Evolutionary conservation across 2,797 vertebrate genomes (phyloP), one percentile per base, ranked within the genome.

Genomic region (Heliangelus exortis): DNA sequence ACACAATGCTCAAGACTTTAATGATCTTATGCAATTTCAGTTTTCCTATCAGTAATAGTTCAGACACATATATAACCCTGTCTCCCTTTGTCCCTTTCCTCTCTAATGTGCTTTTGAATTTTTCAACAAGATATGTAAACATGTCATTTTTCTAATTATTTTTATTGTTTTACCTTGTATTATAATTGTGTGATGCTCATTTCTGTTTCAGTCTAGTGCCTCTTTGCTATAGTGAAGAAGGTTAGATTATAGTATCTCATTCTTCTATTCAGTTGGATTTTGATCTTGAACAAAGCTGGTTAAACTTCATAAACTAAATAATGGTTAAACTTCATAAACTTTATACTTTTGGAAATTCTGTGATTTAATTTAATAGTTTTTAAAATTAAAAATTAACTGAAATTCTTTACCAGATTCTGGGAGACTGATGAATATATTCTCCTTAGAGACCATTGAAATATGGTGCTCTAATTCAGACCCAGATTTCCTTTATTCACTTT

Each of bases 21-120:
- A 90, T 77, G 84, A 66, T 88, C 59, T 75, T 83, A 76, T 28
- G 12, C 59, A 90, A 61, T 91, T 89, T 93, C n/a, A 88, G 80
- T 84, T 96, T 91, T 90, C 21, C 33, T 71, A 39, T 91, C 73
- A 73, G 6, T 74, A 89, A 50, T 55, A 50, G 4, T 55, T 77
- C 47, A 87, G 53, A 47, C 39, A 89, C 16, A 62, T 36, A 29
- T 23, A 63, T 57, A 57, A 72, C 59, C 29, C n/a, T 8, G 15
- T 66, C 16, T 77, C 3, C 15, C 22, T 83, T 89, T 5, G 2
- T 66, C 10, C 7, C 14, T 69, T 59, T 41, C 29, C 14, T 84
- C 20, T 36, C 34, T 69, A 39, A 63, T 6, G 9, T n/a, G 20
- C 15, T 67, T 58, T 55, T 47, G 19, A 81, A 16, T 69, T 92